Evolutionary conservation across 1,140 invertebrate species (phyloP), one percentile per base, ranked within the genome.

Genomic region (Ylistrum balloti): DNA sequence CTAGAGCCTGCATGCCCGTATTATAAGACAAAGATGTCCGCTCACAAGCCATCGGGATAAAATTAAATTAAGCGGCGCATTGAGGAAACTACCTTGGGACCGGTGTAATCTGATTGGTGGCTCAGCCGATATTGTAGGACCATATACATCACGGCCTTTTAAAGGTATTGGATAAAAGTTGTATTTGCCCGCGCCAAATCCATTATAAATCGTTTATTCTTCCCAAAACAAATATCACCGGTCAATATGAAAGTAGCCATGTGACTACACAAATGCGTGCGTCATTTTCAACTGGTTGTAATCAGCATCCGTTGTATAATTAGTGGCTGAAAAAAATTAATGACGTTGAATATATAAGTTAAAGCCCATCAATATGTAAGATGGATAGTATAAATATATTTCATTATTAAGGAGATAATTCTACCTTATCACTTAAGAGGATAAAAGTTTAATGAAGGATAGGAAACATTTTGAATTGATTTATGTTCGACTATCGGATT

Each of bases 121-220:
- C 15, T 74, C 56, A 74, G 56, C 56, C 56, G n/a, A n/a, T 74
- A 28, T 74, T 74, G 56, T 74, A 74, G 56, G 56, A 28, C 56
- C 56, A 74, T 74, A 74, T 74, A 74, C 56, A 74, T 74, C 56
- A 74, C 56, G 22, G n/a, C 56, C 56, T 74, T 74, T 74, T 74
- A 74, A 74, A 74, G n/a, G 56, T 74, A 74, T 74, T 74, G 56
- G n/a, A 74, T 74, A 74, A 74, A 74, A 28, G 56, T 74, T n/a
- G 56, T 74, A 74, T 74, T 74, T 74, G n/a, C 56, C n/a, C 56
- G 5, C 56, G n/a, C 56, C 56, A 74, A 74, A 74, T 13, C 56
- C 56, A 74, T 74, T 74, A 74, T 11, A 28, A 28, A 74, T 74
- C 56, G 56, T n/a, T 48, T 74, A 74, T n/a, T 74, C n/a, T 11